Conservation (phyloP, 2,888 invertebrate species). For the Dryomyza anilis region DNA sequence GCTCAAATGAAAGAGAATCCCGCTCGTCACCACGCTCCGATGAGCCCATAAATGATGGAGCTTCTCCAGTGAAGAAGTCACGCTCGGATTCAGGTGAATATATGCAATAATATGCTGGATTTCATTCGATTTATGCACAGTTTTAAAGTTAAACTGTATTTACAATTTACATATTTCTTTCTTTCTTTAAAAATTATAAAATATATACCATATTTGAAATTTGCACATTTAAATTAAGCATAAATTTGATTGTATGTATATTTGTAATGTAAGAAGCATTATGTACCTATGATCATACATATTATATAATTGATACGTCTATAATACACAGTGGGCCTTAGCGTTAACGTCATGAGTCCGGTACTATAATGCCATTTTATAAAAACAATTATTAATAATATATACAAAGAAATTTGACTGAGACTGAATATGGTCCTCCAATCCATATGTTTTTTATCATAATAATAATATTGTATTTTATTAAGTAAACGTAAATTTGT, state of each 20-base stretch:
- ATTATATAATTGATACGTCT: neutral
- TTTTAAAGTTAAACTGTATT: neutral
- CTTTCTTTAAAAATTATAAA: neutral
- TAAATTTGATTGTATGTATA: neutral
- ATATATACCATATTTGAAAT: constrained; percentile 2
- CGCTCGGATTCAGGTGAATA: constrained; percentile 55
- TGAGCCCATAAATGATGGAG: constrained; percentile 48
- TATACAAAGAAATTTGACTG: no score
- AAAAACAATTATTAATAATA: no score
- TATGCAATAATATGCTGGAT: constrained; percentile 16
- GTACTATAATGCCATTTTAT: neutral
- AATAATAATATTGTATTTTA: constrained; percentile 11
- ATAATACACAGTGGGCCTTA: neutral
- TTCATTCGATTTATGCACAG: neutral
- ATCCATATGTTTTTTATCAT: neutral
- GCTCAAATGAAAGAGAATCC: constrained; percentile 57
- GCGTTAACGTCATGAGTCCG: constrained; percentile 3
- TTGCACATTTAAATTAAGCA: neutral
- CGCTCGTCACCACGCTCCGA: constrained; percentile 53
- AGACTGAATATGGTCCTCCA: no score
- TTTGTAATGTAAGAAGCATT: neutral
- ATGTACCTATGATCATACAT: neutral
- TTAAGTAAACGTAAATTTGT: constrained; percentile 14
- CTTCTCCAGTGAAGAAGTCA: constrained; percentile 50
- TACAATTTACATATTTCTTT: constrained; percentile 3